Conservation (phyloP, 1,140 invertebrate species). For the Pinna nobilis region DNA sequence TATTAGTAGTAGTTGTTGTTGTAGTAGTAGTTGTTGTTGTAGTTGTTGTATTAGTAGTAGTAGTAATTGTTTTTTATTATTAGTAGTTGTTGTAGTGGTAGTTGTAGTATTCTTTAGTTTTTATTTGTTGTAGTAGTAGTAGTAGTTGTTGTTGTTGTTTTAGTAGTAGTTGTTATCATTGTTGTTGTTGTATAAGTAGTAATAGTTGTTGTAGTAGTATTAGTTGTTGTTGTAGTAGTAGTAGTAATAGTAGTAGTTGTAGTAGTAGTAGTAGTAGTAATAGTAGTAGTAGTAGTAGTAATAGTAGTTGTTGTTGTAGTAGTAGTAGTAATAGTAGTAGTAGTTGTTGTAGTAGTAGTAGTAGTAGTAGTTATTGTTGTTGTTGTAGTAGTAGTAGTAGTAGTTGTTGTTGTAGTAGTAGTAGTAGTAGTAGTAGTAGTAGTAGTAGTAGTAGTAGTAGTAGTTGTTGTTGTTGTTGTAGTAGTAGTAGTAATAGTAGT, state of each 20-base stretch:
- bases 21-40: too few relatives aligned
- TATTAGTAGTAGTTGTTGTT: too few relatives aligned
- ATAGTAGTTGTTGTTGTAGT: constrained; percentile 11
- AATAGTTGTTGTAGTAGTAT: too few relatives aligned
- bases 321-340: constrained; percentile 22
- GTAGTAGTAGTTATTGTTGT: constrained; percentile 15
- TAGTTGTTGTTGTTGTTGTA: constrained; percentile 1
- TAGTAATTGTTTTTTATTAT: too few relatives aligned
- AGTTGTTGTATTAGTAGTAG: too few relatives aligned
- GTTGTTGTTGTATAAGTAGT: too few relatives aligned
- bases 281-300: constrained; percentile 27
- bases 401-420: constrained; percentile 9
- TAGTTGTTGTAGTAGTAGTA: constrained; percentile 20
- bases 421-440: constrained; percentile 16
- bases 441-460: constrained; percentile 14
- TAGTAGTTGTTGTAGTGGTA: too few relatives aligned
- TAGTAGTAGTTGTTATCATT: too few relatives aligned
- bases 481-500: constrained; percentile 5
- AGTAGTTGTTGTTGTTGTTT: too few relatives aligned
- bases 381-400: constrained; percentile 11
- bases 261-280: constrained; percentile 25
- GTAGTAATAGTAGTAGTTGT: constrained; percentile 18
- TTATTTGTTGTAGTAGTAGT: too few relatives aligned
- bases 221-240: constrained; percentile 15
- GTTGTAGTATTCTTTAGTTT: too few relatives aligned